A percentile compares a stretch with the other conserved stretches of the same genome.
phyloP scores from a whole-genome alignment of 2,888 invertebrate genomes.

The Chaetogeoica ovagalla region DNA sequence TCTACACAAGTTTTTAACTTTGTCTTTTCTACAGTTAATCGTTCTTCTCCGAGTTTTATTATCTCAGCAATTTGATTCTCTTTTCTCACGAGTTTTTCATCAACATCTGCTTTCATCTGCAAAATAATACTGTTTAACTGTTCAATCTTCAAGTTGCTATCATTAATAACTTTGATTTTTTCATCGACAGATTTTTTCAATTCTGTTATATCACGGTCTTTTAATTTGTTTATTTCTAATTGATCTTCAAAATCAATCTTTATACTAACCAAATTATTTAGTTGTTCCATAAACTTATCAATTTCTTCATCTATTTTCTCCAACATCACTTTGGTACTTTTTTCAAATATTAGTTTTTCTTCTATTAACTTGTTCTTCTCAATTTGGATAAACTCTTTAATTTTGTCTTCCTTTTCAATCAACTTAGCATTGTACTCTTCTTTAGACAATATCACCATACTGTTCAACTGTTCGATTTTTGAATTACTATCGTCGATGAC shows the following conservation, averaged over 20 bases:
- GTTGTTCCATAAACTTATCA: conserved; percentile 13
- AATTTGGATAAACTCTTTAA: background rate
- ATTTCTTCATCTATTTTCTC: conserved; percentile 31
- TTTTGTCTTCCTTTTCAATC: conserved; percentile 21
- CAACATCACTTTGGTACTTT: background rate
- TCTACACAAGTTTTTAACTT: background rate
- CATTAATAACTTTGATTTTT: conserved; percentile 18
- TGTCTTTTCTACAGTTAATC: background rate
- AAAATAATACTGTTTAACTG: conserved; percentile 12
- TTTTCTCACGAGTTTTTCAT: conserved; percentile 2
- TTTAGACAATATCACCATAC: background rate
- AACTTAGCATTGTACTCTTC: conserved; percentile 4
- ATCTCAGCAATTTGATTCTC: conserved; percentile 12
- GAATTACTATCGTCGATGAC: conserved; percentile 1
- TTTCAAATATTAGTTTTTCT: conserved; percentile 10
- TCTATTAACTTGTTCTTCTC: background rate
- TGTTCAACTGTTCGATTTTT: conserved; percentile 24
- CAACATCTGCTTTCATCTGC: background rate
- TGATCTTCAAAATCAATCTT: conserved; percentile 23
- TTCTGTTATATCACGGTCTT: conserved; percentile 30
- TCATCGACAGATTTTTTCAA: conserved; percentile 30
- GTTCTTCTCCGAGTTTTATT: conserved; percentile 5
- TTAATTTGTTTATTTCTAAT: background rate
- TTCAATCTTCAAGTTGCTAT: conserved; percentile 32
- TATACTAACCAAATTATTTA: background rate